A percentile compares a stretch with the other conserved stretches of the same genome.
Conservation (phyloP, 2,888 invertebrate species). For the Apodemia hepburni region DNA sequence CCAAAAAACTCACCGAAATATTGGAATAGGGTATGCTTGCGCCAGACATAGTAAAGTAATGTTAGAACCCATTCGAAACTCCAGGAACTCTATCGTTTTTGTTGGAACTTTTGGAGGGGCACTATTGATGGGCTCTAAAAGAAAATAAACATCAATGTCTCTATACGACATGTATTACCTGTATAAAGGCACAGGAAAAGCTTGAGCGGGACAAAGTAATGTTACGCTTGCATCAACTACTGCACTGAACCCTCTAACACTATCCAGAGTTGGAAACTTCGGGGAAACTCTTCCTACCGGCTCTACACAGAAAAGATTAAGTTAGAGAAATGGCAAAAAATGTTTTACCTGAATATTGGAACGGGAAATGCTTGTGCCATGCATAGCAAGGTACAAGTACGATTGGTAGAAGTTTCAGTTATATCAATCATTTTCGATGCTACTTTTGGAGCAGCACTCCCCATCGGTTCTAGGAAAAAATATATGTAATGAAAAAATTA, state of each 20-base stretch:
- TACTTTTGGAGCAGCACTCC: constrained; percentile 85
- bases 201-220: constrained; percentile 86
- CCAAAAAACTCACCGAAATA: constrained; percentile 82
- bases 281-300: constrained; percentile 82
- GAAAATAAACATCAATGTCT: constrained; percentile 39
- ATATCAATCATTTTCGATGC: constrained; percentile 77
- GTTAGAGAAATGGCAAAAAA: constrained; percentile 16
- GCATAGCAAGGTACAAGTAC: constrained; percentile 76
- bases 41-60: constrained; percentile 85
- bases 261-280: constrained; percentile 87
- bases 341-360: constrained; percentile 83
- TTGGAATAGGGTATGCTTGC: constrained; percentile 84
- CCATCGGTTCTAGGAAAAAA: constrained; percentile 82
- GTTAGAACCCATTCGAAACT: constrained; percentile 63
- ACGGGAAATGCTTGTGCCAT: constrained; percentile 84
- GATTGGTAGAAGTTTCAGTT: constrained; percentile 52
- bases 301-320: constrained; percentile 57
- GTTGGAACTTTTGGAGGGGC: constrained; percentile 84
- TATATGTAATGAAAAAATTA: constrained; percentile 30
- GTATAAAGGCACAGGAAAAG: constrained; percentile 81
- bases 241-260: constrained; percentile 76
- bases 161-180: constrained; percentile 71
- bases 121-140: constrained; percentile 86
- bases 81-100: constrained; percentile 70
- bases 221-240: constrained; percentile 77